Base-by-base conservation (phyloP, 2,113 vertebrate species). In the Patagioenas fasciata region DNA sequence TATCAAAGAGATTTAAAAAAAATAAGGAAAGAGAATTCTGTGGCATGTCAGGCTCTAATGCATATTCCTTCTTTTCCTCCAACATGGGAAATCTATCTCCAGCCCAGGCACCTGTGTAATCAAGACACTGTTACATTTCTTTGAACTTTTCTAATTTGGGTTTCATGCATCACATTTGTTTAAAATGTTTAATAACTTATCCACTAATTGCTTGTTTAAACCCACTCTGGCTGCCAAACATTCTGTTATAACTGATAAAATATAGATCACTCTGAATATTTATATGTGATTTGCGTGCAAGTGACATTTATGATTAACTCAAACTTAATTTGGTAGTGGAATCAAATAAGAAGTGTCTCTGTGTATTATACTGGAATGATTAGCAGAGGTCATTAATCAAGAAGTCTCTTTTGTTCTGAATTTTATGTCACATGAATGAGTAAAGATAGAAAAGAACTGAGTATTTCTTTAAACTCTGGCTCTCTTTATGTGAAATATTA, bases 161-260 rank as follows among this genome's bases (percentile, higher is more conserved):
- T 95, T 97, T 97, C 94, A 92, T 92, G 82, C 47, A 90, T 66
- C 70, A 80, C 80, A 90, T 96, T 97, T 98, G 53, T 96, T 97
- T 95, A 97, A 98, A 97, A 97, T 96, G 84, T 96, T 97, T 97
- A 97, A 96, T 98, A 98, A 96, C 92, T 81, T 97, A 88, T 85
- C 85, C 78, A 87, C 83, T 98, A 98, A 98, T 98, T 97, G 94
- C 91, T 98, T 98, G 83, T 97, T 98, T 97, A 98, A 98, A 95
- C 50, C 71, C 69, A 95, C 38, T 80, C 65, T 95, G 80, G 38
- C 85, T 98, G 94, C 88, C 83, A 97, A 97, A 82, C 42, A 93
- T 97, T 97, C 85, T 97, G 86, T 95, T 97, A 91, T 74, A 91
- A 94, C 83, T 96, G 95, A 97, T 98, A 98, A 97, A 98, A 97